phyloP scores from a whole-genome alignment of 2,888 invertebrate genomes.

The Lepidonotus clava region DNA sequence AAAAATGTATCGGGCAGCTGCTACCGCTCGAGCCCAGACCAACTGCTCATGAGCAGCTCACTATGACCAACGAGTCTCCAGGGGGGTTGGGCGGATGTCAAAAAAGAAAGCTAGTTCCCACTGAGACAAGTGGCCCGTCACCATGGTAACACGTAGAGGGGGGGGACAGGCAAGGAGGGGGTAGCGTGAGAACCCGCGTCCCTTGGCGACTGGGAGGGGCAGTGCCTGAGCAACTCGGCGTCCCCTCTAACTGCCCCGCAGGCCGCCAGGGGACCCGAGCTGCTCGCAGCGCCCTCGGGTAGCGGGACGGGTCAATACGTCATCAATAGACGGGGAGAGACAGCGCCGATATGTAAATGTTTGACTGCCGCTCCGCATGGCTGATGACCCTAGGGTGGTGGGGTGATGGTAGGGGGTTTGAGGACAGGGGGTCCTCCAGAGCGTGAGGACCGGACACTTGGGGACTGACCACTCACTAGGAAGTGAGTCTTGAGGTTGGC shows the following conservation, averaged over 20 bases:
- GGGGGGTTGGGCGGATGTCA: not conserved
- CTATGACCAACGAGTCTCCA: not conserved
- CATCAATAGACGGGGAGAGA: not conserved
- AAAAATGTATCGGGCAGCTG: no score
- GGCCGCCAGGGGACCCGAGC: not conserved
- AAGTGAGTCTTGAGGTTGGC: no score
- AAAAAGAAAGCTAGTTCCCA: not conserved
- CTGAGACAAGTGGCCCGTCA: slow-evolving; percentile 8
- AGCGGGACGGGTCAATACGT: not conserved
- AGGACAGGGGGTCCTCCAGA: not conserved
- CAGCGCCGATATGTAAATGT: not conserved
- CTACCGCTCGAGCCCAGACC: no score
- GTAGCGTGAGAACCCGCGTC: not conserved
- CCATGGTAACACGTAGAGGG: slow-evolving; percentile 1
- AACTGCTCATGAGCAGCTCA: not conserved
- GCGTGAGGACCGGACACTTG: no score
- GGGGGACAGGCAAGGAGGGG: not conserved
- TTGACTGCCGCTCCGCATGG: not conserved
- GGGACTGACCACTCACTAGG: no score
- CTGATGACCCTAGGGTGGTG: not conserved
- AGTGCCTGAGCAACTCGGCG: not conserved
- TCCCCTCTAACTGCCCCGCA: no score
- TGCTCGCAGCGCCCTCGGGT: not conserved
- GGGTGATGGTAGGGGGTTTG: not conserved
- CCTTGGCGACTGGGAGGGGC: not conserved